Percentiles rank a stretch among this genome's conserved stretches.
Evolutionary conservation across 2,113 vertebrate genomes (phyloP).

Genomic region (Anhinga rufa): DNA sequence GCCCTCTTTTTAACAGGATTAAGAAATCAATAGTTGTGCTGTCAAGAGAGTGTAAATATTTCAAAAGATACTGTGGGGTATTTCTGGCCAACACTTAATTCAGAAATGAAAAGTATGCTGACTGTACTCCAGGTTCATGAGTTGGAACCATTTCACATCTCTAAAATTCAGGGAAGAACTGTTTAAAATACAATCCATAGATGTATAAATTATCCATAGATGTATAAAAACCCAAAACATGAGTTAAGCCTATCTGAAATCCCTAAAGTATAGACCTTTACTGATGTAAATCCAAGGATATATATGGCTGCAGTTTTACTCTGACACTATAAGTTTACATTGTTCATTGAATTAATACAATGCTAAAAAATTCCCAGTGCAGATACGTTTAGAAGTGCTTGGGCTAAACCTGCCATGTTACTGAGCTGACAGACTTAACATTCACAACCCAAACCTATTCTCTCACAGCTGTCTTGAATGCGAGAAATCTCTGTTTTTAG

Average conservation of each 20-base stretch:
- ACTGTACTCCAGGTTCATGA: not conserved
- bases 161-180: not conserved
- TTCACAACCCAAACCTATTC: not conserved
- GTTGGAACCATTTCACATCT: not conserved
- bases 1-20: slow-evolving; percentile 1
- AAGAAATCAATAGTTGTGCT: not conserved
- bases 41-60: not conserved
- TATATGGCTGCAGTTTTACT: not conserved
- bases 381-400: not conserved
- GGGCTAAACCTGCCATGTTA: not conserved
- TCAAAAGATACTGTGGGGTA: not conserved
- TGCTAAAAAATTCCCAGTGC: not conserved
- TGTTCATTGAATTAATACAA: not conserved
- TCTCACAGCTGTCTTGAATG: not conserved
- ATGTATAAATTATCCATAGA: not conserved
- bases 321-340: not conserved
- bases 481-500: not conserved
- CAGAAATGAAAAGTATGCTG: not conserved
- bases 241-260: not conserved
- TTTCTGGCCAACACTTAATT: not conserved
- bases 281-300: not conserved
- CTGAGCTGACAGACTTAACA: slow-evolving; percentile 8
- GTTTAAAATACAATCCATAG: not conserved
- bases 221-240: not conserved
- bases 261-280: not conserved